Percentiles rank a stretch among this genome's conserved stretches.
These are phyloP conservation scores for Hydractinia echinata DNA, from an alignment of 30 jellyfish, hydroid and myxozoan genomes.

Conservation along the genomic window DNA sequence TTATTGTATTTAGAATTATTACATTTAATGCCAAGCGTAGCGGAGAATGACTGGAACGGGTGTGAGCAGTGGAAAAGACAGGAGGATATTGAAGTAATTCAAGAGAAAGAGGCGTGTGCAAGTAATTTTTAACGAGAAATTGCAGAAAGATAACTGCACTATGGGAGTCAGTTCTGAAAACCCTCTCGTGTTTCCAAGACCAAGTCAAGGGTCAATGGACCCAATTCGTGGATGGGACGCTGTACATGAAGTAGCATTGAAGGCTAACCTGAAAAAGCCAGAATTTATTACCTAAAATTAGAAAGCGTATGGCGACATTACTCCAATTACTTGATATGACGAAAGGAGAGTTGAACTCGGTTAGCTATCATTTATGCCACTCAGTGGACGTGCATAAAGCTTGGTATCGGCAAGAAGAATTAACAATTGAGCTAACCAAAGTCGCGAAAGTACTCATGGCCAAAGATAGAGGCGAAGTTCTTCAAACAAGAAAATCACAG, in stretches of 20 bases:
- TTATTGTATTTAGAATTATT: no score
- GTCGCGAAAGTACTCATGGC: conserved; percentile 35
- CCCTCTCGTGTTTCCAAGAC: conserved; percentile 1
- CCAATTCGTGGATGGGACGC: conserved; percentile 23
- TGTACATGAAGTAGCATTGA: conserved; percentile 21
- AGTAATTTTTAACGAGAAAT: background rate
- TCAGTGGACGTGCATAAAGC: conserved; percentile 27
- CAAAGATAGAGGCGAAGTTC: conserved; percentile 20
- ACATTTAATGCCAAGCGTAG: no score
- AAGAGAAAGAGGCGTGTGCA: background rate
- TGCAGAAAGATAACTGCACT: background rate
- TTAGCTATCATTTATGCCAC: conserved; percentile 25
- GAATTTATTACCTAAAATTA: conserved; percentile 32
- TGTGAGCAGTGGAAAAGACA: no score
- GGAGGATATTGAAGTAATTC: no score
- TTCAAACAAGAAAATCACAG: no score
- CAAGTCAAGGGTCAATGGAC: background rate
- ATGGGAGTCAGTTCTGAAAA: background rate
- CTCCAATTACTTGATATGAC: conserved; percentile 32
- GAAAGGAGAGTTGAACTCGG: conserved; percentile 30
- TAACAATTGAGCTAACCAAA: conserved; percentile 23
- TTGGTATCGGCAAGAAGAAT: conserved; percentile 31
- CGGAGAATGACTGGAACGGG: no score
- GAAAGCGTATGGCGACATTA: conserved; percentile 31
- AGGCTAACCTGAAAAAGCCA: conserved; percentile 17